Conservation (phyloP, 2,113 vertebrate genomes). For the Menura novaehollandiae region DNA sequence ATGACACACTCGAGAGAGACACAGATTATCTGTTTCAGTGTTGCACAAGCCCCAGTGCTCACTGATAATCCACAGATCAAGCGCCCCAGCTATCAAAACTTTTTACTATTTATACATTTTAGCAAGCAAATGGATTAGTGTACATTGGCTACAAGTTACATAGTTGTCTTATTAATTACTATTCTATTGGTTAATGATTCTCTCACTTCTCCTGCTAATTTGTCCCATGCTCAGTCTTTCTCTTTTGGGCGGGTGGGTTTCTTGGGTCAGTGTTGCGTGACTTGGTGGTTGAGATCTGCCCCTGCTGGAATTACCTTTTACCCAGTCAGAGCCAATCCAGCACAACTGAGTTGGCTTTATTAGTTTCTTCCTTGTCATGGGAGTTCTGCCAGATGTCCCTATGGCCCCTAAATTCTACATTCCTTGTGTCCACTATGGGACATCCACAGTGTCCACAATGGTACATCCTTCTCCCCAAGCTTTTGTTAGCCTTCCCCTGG, state of each 20-base stretch:
- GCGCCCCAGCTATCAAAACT: accelerated
- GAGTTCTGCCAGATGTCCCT: not conserved
- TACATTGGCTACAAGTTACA: not conserved
- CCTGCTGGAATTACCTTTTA: accelerated
- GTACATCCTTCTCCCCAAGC: not conserved
- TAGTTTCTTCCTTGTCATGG: not conserved
- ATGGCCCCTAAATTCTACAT: not conserved
- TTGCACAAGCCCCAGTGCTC: accelerated
- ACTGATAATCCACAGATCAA: not conserved
- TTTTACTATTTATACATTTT: not conserved
- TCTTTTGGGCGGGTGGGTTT: not conserved
- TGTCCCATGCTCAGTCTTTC: not conserved
- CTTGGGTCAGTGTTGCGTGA: accelerated
- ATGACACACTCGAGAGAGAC: not conserved
- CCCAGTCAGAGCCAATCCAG: not conserved
- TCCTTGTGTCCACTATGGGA: accelerated
- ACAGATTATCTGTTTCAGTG: accelerated
- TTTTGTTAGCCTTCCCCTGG: no score
- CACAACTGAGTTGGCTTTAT: not conserved
- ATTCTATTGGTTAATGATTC: not conserved
- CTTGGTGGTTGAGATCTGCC: no score
- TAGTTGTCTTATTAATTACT: not conserved
- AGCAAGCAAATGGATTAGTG: not conserved
- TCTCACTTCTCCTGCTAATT: accelerated
- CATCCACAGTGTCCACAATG: not conserved